Percentiles rank a stretch among this genome's conserved stretches.
Evolutionary conservation across 2,113 vertebrate genomes (phyloP).

Genomic region (Cettia cetti): DNA sequence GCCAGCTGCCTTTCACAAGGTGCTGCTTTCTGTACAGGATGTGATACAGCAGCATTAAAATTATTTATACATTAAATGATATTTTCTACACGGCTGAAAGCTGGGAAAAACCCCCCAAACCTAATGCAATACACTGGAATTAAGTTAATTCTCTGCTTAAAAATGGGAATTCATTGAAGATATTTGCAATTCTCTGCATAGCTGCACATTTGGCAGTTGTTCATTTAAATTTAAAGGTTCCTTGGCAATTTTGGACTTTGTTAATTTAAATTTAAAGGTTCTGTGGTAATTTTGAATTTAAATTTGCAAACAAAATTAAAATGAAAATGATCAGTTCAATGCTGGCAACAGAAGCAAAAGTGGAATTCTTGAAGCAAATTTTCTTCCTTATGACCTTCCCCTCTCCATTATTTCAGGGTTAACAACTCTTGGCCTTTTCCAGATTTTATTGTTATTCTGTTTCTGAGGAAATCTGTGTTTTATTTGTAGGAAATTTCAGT

Average conservation of each 20-base stretch:
- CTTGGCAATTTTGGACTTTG: not conserved
- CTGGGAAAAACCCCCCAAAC: not conserved
- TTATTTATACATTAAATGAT: not conserved
- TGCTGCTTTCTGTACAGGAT: not conserved
- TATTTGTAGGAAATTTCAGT: not conserved
- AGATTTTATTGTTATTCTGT: not conserved
- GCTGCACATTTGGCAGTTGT: not conserved
- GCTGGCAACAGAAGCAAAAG: not conserved
- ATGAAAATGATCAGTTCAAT: not conserved
- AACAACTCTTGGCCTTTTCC: not conserved
- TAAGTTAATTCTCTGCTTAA: not conserved
- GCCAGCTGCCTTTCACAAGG: not conserved
- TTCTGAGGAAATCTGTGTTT: not conserved
- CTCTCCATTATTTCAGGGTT: not conserved
- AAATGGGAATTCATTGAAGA: not conserved
- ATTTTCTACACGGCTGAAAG: not conserved
- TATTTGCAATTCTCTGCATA: not conserved
- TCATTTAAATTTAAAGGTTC: not conserved
- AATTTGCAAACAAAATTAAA: not conserved
- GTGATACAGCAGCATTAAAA: not conserved
- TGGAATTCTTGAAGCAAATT: not conserved
- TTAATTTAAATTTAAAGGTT: not conserved
- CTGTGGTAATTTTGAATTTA: not conserved
- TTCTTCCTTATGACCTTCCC: not conserved
- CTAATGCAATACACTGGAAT: not conserved